Evolutionary conservation across 2,113 vertebrate species (phyloP), one percentile per base, ranked within the genome.

Genomic region (Gallinago media): DNA sequence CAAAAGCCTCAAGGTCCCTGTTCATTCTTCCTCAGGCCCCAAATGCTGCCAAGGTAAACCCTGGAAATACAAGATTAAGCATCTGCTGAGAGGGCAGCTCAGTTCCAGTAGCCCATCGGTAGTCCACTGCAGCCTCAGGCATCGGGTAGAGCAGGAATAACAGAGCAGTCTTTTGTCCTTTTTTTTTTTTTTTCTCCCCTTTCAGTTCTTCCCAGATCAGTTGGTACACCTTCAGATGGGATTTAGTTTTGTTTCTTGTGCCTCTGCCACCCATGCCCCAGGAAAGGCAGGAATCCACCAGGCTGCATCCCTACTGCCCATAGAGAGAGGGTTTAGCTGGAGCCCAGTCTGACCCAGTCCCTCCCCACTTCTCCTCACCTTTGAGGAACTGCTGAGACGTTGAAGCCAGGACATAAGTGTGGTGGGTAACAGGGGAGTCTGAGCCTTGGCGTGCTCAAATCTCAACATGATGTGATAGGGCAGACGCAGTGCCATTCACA

Each of bases 1-100:
- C 49, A 23, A 88, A 88, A 94, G 50, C 63, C 72, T 92, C 87
- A 95, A 93, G 76, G 79, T 90, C 72, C 55, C 71, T 26, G 25
- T 46, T 95, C 49, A 27, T 85, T 89, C 62, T 79, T 59, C 15
- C 40, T 44, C 47, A 74, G 21, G 5, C 6, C 17, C 18, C 63
- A 77, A 54, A 80, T 20, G 56, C 26, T 34, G 9, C 29, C 42
- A 58, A 40, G 13, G 20, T 1, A 7, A 67, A 10, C 14, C 5
- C 10, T 86, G 72, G 9, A 73, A 80, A 67, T 13, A 27, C 15
- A 38, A 27, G 32, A 15, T 62, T 82, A 31, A 50, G 21, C 3
- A 8, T 4, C 12, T 58, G 23, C 31, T 75, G 47, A 54, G 26
- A 52, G 9, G 13, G 65, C 9, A 50, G 18, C 55, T 63, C 19